These are phyloP conservation scores for Coelinius sp. DNA, from an alignment of 2,888 invertebrate species.

Conservation along the genomic window DNA sequence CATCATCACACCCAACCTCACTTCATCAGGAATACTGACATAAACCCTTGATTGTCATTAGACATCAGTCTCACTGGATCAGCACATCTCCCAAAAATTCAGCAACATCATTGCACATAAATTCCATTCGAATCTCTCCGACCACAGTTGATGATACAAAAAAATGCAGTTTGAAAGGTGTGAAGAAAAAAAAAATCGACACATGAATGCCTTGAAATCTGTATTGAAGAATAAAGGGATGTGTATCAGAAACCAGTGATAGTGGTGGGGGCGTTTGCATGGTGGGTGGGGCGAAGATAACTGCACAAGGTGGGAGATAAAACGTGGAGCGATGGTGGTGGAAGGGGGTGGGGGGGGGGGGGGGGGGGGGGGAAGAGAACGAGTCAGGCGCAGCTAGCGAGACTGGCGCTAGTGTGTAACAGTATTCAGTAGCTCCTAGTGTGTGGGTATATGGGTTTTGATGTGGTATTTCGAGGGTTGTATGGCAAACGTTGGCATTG, in stretches of 20 bases:
- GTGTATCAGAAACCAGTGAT: neutral
- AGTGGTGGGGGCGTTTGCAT: slow-evolving; percentile 37
- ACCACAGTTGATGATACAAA: slow-evolving; percentile 33
- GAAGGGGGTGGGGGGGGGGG: slow-evolving; percentile 29
- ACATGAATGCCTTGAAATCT: slow-evolving; percentile 13
- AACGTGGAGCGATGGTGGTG: slow-evolving; percentile 39
- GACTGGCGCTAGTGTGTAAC: slow-evolving; percentile 25
- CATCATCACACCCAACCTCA: neutral
- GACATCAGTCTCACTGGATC: neutral
- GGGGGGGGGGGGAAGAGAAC: neutral
- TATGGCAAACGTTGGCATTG: slow-evolving; percentile 38
- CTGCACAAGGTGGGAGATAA: slow-evolving; percentile 41
- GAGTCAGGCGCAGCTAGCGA: neutral
- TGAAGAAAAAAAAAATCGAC: slow-evolving; percentile 30
- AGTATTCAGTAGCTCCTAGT: slow-evolving; percentile 46
- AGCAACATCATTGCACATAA: neutral
- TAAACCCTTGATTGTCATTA: neutral
- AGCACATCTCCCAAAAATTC: neutral
- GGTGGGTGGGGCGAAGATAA: slow-evolving; percentile 38
- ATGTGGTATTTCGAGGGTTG: slow-evolving; percentile 23
- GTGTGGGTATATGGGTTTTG: slow-evolving; percentile 59
- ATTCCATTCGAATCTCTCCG: neutral
- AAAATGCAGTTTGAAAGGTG: slow-evolving; percentile 40
- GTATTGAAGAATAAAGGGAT: slow-evolving; percentile 23
- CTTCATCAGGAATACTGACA: neutral